phyloP scores from a whole-genome alignment of 2,888 invertebrate genomes.

The Liopterus haemorrhoidalis region DNA sequence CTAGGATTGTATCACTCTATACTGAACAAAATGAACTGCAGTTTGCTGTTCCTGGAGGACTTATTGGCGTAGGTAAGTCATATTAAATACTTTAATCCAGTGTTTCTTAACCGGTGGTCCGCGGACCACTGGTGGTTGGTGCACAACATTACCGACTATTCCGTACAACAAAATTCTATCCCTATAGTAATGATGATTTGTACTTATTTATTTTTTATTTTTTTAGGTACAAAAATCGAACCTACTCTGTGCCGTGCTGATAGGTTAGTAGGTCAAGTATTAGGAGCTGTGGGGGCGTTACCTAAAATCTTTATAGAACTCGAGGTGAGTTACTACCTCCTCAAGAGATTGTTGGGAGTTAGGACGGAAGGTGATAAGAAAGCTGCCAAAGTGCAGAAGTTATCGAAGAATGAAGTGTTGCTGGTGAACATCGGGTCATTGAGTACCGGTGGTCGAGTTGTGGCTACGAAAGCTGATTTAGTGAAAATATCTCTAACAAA shows the following conservation, averaged over 20 bases:
- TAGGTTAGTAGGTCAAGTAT: constrained; percentile 89
- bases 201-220: no score
- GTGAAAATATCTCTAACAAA: constrained; percentile 95
- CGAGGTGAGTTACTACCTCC: constrained; percentile 88
- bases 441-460: constrained; percentile 93
- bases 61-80: constrained; percentile 99
- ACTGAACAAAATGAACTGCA: constrained; percentile 98
- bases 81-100: no score
- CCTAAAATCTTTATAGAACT: constrained; percentile 97
- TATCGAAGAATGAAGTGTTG: constrained; percentile 83
- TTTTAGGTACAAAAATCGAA: constrained; percentile 98
- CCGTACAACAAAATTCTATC: no score
- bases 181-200: no score
- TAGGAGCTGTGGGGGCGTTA: constrained; percentile 90
- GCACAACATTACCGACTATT: no score
- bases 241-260: constrained; percentile 98
- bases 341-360: constrained; percentile 93
- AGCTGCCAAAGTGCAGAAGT: constrained; percentile 93
- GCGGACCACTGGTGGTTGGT: no score
- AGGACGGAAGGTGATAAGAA: constrained; percentile 99
- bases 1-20: constrained; percentile 92
- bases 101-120: no score
- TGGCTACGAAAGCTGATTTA: constrained; percentile 92
- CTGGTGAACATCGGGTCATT: constrained; percentile 98
- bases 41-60: constrained; percentile 98